phyloP scores from a whole-genome alignment of 2,113 vertebrate genomes.

The Cheirogaleus medius region DNA sequence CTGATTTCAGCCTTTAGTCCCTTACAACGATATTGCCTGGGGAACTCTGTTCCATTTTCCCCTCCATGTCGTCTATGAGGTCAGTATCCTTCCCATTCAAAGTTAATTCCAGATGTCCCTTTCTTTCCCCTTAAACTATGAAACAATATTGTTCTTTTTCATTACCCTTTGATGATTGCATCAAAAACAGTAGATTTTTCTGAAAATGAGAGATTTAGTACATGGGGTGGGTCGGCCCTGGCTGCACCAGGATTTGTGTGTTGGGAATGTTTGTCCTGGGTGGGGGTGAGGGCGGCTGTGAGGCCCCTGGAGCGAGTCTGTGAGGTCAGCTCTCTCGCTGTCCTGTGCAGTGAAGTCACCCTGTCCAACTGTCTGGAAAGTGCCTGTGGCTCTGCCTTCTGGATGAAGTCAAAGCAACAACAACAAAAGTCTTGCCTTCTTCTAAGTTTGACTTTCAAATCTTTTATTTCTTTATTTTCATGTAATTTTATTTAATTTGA shows the following conservation, averaged over 20 bases:
- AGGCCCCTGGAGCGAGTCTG: background rate
- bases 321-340: background rate
- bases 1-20: background rate
- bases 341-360: background rate
- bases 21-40: background rate
- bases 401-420: background rate
- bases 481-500: background rate
- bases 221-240: background rate
- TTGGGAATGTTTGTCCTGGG: constrained; percentile 26
- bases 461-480: background rate
- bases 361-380: background rate
- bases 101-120: constrained; percentile 64
- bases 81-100: constrained; percentile 37
- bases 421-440: background rate
- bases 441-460: background rate
- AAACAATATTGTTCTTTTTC: constrained; percentile 62
- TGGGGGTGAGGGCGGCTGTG: background rate
- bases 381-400: background rate
- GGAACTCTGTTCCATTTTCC: background rate
- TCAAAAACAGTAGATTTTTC: constrained; percentile 47
- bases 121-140: constrained; percentile 48
- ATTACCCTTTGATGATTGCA: constrained; percentile 59
- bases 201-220: constrained; percentile 29
- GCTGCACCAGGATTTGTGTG: background rate
- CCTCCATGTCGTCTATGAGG: background rate